Base-by-base conservation (phyloP, 2,888 invertebrate species). In the Euzophera pinguis region DNA sequence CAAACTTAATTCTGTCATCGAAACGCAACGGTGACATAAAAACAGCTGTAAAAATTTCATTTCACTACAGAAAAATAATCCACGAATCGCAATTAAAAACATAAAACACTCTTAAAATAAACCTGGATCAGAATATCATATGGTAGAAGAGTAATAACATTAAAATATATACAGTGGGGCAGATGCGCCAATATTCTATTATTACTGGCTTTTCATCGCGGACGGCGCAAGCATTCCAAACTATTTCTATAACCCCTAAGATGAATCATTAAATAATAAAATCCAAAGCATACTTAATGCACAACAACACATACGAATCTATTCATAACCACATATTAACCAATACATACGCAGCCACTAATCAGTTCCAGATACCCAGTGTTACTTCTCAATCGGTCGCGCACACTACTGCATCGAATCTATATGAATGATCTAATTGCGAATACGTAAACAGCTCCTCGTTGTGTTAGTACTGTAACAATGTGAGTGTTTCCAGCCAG, bases 191-290 rank as follows among this genome's bases (percentile, higher is more conserved):
- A 87, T 87, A 84, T 85, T 84, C 87, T 89, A 88, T 89, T 90
- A 89, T 89, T 87, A 84, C 87, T 85, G 80, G 83, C 81, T 83
- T 90, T 89, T 87, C 89, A 81, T 72, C 83, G 72, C 79, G 79
- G 78, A 83, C 82, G 73, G 77, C 79, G 76, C 79, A 79, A 83
- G 78, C 86, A 88, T 87, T 89, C 88, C 86, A 74, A 75, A 86
- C 89, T 89, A 88, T 89, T 90, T 89, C 89, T 83, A 90, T 84
- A 90, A 83, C 84, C 86, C 86, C 85, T 83, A 83, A 87, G 86
- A 88, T 90, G 90, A 90, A 84, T 90, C 90, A 90, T 89, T 90
- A 89, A 89, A 89, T 90, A 89, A 90, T 90, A 89, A 90, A 90
- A 90, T 89, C 79, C 69, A 82, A 86, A 87, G 88, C 88, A 81